Conservation (phyloP, 2,113 vertebrate genomes). For the Crotalus tigris region DNA sequence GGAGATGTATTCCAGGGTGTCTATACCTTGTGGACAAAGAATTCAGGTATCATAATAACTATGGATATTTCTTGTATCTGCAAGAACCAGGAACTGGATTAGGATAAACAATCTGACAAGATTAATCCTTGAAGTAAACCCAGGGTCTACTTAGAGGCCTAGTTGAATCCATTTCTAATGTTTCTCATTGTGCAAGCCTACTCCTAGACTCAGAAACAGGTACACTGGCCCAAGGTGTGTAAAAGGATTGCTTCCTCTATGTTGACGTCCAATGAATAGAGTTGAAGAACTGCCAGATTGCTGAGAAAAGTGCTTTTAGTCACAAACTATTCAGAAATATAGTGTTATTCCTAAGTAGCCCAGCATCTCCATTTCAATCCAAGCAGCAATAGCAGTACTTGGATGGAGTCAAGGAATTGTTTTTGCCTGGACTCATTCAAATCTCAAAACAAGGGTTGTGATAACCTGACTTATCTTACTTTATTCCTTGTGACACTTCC, state of each 20-base stretch:
- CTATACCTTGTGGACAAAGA: not conserved
- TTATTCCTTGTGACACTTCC: not conserved
- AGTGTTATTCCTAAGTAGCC: not conserved
- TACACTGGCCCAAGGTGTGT: not conserved
- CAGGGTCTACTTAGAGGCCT: not conserved
- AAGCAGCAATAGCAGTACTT: not conserved
- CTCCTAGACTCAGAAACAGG: not conserved
- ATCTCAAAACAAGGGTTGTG: not conserved
- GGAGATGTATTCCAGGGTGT: not conserved
- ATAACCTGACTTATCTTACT: not conserved
- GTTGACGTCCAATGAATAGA: not conserved
- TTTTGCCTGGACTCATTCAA: not conserved
- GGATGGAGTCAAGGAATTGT: not conserved
- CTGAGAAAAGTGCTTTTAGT: not conserved
- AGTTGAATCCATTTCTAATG: not conserved
- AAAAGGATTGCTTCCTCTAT: not conserved
- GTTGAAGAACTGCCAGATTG: not conserved
- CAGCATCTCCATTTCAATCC: not conserved
- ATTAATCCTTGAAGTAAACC: not conserved
- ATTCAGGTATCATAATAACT: not conserved
- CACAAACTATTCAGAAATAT: not conserved
- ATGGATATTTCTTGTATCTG: not conserved
- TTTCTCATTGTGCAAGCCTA: not conserved
- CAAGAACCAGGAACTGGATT: not conserved
- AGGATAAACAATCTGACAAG: not conserved